phyloP scores from a whole-genome alignment of 2,113 vertebrate species.

The Meleagris gallopavo region DNA sequence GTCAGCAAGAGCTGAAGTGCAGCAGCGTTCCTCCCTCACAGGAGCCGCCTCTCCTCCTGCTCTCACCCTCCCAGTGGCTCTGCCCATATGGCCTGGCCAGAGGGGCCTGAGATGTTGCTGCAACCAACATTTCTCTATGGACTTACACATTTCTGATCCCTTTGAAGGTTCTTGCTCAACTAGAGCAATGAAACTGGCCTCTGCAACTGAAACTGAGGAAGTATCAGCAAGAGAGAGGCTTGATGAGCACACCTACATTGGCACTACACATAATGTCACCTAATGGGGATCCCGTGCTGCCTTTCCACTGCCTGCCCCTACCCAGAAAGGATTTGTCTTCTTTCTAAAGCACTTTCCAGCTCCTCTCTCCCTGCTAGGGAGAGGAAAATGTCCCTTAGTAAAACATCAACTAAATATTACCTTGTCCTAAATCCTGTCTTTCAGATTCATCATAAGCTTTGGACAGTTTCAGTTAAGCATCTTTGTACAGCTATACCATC shows the following conservation, averaged over 20 bases:
- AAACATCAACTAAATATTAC: background rate
- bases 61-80: background rate
- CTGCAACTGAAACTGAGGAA: background rate
- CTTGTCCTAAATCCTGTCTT: background rate
- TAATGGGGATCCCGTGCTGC: background rate
- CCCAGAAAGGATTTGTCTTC: background rate
- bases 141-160: background rate
- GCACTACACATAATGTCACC: fast-evolving
- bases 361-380: background rate
- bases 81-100: background rate
- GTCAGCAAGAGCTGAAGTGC: background rate
- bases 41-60: background rate
- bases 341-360: background rate
- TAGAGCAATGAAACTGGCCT: background rate
- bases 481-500: background rate
- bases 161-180: background rate
- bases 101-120: background rate
- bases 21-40: background rate
- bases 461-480: background rate
- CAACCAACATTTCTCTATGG: background rate
- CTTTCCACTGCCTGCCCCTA: background rate
- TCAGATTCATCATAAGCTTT: background rate
- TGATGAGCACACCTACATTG: background rate
- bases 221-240: background rate
- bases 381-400: background rate